A percentile compares a stretch with the other conserved stretches of the same genome.
phyloP scores from a whole-genome alignment of 2,797 vertebrate species.

The Schizopygopsis malacanthus region DNA sequence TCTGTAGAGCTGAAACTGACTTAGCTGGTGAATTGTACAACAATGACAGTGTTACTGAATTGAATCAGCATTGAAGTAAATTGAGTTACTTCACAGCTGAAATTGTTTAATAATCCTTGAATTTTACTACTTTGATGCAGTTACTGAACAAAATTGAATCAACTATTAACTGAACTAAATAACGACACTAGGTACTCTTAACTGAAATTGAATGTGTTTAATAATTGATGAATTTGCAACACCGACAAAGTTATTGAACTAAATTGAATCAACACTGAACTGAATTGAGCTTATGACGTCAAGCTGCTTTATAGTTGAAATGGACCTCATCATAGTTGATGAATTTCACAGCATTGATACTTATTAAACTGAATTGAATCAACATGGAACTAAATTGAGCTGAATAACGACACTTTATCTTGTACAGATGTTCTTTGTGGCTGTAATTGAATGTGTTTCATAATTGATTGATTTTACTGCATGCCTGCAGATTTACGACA shows the following conservation, averaged over 20 bases:
- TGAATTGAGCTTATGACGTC: not conserved
- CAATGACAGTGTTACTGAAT: not conserved
- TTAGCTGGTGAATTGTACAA: not conserved
- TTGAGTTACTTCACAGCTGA: not conserved
- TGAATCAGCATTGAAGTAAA: not conserved
- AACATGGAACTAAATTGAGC: not conserved
- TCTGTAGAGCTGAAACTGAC: not conserved
- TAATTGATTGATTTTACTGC: not conserved
- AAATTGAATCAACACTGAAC: not conserved
- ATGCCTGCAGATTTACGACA: not conserved
- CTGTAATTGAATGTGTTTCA: not conserved
- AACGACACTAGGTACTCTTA: not conserved
- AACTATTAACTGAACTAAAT: not conserved
- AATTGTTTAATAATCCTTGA: not conserved
- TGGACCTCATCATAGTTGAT: not conserved
- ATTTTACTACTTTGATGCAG: not conserved
- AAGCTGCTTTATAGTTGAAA: not conserved
- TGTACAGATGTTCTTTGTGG: not conserved
- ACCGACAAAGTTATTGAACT: not conserved
- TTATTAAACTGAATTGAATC: not conserved
- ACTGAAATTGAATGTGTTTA: not conserved
- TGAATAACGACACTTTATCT: not conserved
- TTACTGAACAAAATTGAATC: not conserved
- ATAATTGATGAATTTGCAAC: not conserved
- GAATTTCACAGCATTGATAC: not conserved